Evolutionary conservation across 2,113 vertebrate genomes (phyloP).

Genomic region (Phaethon lepturus): DNA sequence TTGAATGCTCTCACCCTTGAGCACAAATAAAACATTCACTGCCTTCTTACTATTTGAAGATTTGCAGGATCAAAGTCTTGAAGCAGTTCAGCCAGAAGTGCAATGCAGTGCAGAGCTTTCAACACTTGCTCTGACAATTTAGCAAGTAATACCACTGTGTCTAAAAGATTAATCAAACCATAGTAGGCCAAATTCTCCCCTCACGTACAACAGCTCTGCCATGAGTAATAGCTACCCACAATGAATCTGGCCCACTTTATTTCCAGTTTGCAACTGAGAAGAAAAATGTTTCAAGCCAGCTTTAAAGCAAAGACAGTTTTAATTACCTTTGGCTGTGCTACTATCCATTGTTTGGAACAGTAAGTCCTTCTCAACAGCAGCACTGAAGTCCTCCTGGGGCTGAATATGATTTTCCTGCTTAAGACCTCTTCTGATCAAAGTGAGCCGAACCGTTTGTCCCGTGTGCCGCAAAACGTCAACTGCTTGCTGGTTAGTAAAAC

Average conservation of each 20-base stretch:
- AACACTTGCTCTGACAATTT: not conserved
- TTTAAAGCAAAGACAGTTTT: not conserved
- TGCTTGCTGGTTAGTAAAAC: constrained; percentile 96
- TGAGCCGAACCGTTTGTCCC: constrained; percentile 88
- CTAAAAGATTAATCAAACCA: not conserved
- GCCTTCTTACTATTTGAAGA: not conserved
- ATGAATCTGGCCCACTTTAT: not conserved
- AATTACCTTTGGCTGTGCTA: constrained; percentile 69
- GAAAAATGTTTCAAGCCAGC: not conserved
- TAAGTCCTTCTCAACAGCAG: constrained; percentile 64
- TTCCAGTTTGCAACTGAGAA: not conserved
- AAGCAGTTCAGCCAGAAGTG: not conserved
- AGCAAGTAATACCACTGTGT: not conserved
- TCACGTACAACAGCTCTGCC: not conserved
- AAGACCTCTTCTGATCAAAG: constrained; percentile 84
- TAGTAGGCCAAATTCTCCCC: not conserved
- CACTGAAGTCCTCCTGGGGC: constrained; percentile 42
- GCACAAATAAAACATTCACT: not conserved
- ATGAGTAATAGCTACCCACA: not conserved
- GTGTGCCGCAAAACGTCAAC: constrained; percentile 94
- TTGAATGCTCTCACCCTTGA: not conserved
- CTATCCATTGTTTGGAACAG: constrained; percentile 59
- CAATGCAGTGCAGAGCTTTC: not conserved
- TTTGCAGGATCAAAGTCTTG: not conserved
- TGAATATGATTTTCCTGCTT: constrained; percentile 78